These are phyloP conservation scores for Hypsopygia costalis DNA, from an alignment of 2,888 invertebrate genomes.

Conservation along the genomic window DNA sequence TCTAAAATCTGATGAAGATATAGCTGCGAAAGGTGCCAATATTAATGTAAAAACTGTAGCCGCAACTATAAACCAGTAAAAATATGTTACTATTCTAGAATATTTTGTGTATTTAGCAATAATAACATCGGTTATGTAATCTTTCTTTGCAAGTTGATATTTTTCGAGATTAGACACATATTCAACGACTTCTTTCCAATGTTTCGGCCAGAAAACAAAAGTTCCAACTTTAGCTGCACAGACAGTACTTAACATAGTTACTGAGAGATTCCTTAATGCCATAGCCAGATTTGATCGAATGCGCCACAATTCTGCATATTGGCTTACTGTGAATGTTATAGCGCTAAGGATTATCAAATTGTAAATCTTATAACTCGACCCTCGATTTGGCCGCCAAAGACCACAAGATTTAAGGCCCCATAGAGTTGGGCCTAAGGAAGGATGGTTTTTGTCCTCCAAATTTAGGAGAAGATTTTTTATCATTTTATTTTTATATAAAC, in stretches of 20 bases:
- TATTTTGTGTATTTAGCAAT: conserved; percentile 50
- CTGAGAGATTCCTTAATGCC: conserved; percentile 55
- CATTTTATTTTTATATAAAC: too few species aligned
- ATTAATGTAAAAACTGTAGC: conserved; percentile 51
- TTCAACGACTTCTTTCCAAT: conserved; percentile 46
- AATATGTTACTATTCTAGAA: conserved; percentile 51
- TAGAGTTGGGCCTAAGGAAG: conserved; percentile 47
- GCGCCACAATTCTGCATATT: conserved; percentile 56
- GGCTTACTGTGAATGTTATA: conserved; percentile 47
- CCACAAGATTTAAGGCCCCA: conserved; percentile 45
- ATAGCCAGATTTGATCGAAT: conserved; percentile 42
- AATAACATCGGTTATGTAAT: conserved; percentile 26
- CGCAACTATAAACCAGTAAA: conserved; percentile 51
- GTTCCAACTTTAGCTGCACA: conserved; percentile 54
- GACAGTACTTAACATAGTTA: conserved; percentile 55
- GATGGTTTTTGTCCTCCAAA: conserved; percentile 36
- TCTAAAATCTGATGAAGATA: conserved; percentile 32
- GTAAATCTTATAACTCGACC: conserved; percentile 26
- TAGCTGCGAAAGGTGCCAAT: conserved; percentile 47
- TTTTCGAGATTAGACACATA: conserved; percentile 47
- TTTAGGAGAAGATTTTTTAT: conserved; percentile 13
- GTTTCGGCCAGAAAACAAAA: conserved; percentile 48
- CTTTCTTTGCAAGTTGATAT: conserved; percentile 34
- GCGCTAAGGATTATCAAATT: conserved; percentile 40
- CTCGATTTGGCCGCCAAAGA: conserved; percentile 47